Evolutionary conservation across 2,888 invertebrate species (phyloP).

Genomic region (Drosophila neotestacea): DNA sequence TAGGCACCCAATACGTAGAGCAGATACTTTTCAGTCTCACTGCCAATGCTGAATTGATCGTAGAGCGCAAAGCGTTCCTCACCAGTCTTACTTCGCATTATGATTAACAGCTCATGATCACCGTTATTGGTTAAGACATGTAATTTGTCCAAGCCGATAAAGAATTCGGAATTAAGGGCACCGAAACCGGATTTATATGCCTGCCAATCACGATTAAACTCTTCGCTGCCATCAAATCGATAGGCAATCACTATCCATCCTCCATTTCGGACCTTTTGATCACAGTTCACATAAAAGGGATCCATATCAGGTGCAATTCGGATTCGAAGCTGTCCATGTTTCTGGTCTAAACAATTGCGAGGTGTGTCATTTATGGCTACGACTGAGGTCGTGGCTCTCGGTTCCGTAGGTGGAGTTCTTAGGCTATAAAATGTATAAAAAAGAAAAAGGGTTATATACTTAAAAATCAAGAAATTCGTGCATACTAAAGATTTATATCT

Average conservation of each 20-base stretch:
- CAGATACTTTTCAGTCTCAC: conserved; percentile 58
- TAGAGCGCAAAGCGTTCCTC: conserved; percentile 62
- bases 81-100: conserved; percentile 40
- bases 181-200: conserved; percentile 68
- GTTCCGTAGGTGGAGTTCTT: neutral
- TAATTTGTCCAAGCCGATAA: conserved; percentile 68
- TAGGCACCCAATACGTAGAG: conserved; percentile 59
- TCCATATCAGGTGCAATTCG: conserved; percentile 30
- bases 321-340: conserved; percentile 60
- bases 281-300: conserved; percentile 64
- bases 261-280: conserved; percentile 51
- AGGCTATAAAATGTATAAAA: too few relatives aligned
- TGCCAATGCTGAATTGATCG: conserved; percentile 58
- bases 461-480: too few relatives aligned
- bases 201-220: conserved; percentile 54
- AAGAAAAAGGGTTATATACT: too few relatives aligned
- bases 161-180: conserved; percentile 56
- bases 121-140: conserved; percentile 50
- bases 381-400: neutral
- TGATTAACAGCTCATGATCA: conserved; percentile 48
- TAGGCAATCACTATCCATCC: conserved; percentile 69
- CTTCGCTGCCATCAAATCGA: conserved; percentile 61
- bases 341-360: conserved; percentile 53
- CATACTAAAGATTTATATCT: neutral
- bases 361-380: conserved; percentile 30